Evolutionary conservation across 2,113 vertebrate species (phyloP).

Genomic region (Corythaeola cristata): DNA sequence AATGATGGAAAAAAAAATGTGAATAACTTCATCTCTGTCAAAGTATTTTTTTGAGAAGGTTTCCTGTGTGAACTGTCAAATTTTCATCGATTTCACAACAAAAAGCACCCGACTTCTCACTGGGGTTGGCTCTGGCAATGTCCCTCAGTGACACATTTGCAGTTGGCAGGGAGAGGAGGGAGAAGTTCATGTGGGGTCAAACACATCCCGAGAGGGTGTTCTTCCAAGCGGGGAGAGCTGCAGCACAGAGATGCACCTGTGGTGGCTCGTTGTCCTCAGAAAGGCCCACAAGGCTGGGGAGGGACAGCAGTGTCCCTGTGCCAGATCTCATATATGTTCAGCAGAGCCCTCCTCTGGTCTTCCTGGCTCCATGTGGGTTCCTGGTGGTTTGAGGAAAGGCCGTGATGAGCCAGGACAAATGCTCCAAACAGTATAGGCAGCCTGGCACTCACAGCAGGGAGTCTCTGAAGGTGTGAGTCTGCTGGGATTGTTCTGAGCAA

Average conservation of each 20-base stretch:
- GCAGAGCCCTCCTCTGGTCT: not conserved
- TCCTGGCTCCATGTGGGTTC: not conserved
- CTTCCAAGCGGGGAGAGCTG: not conserved
- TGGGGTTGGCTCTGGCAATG: not conserved
- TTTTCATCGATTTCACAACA: not conserved
- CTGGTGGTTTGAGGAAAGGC: not conserved
- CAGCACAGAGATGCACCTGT: not conserved
- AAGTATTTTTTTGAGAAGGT: not conserved
- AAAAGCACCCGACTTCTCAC: not conserved
- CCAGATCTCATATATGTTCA: not conserved
- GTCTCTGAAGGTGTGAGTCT: not conserved
- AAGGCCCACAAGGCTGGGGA: not conserved
- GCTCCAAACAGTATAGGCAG: accelerated
- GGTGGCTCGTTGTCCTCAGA: not conserved
- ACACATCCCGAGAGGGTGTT: not conserved
- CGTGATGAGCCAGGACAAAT: not conserved
- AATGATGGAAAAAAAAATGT: not conserved
- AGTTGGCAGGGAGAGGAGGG: slow-evolving; percentile 12
- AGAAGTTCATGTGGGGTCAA: slow-evolving; percentile 5
- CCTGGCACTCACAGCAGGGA: not conserved
- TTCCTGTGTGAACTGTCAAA: not conserved
- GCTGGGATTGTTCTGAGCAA: not conserved
- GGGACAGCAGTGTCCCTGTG: not conserved
- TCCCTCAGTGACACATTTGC: slow-evolving; percentile 19
- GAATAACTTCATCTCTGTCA: not conserved